Base-by-base conservation (phyloP, 1,140 invertebrate genomes). In the Zophobas atratus region DNA sequence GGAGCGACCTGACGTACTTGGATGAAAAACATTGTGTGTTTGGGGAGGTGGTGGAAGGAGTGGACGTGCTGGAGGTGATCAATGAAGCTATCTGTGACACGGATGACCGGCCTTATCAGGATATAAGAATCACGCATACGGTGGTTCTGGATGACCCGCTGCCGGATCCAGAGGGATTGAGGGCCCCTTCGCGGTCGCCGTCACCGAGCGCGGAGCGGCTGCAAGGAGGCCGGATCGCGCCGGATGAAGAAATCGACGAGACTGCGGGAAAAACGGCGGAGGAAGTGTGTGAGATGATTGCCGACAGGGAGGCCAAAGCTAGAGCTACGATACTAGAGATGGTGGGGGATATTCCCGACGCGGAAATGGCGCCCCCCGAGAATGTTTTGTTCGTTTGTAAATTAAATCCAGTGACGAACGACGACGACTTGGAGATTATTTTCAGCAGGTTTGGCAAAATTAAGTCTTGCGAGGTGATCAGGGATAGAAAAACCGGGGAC, bases 331-430 rank as follows among this genome's bases (percentile, higher is more conserved):
- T 99, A 81, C 89, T 99, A 49, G 98, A 99, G 91, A 99, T 99
- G 89, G 96, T 99, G 43, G 98, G 98, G 0, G 99, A 99, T 88
- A 88, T 99, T 70, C 98, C 98, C 0, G 95, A 98, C 89, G 97
- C 95, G 49, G 98, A 99, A 53, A 95, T 99, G 85, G 97, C 96
- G 33, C 99, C 99, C 0, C 98, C 98, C 4, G 99, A 99, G 89
- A 99, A 99, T 90, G 97, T 99, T 6, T 88, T 99, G 0, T 99
- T 99, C 89, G 96, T 99, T 3, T 99, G 99, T 88, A 99, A 99
- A 90, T 88, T 99, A n/a, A 99, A 99, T 90, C 98, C 98, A 36
- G 97, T 99, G 0, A 99, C 99, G 1, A 97, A 93, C 43, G 98
- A 99, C 86, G 98, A 99, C 81, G 98, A 99, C 88, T 89, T 99